A percentile compares a stretch with the other conserved stretches of the same genome.
Evolutionary conservation across 2,113 vertebrate species (phyloP).

Genomic region (Shinisaurus crocodilurus): DNA sequence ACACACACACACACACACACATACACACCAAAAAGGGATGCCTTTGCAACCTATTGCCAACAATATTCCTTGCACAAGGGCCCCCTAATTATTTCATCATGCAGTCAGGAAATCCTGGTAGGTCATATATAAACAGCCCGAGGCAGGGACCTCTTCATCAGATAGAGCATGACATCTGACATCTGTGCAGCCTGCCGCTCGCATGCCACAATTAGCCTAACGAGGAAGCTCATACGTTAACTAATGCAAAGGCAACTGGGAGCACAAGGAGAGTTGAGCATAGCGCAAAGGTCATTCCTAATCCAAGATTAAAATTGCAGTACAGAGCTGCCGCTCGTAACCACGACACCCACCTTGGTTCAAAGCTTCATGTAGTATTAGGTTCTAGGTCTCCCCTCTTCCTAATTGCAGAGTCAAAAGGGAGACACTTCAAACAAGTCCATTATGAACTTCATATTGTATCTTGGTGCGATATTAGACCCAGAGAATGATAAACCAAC

Average conservation of each 20-base stretch:
- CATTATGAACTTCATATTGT: not conserved
- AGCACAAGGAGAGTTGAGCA: constrained; percentile 18
- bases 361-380: rapidly evolving
- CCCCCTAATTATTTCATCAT: constrained; percentile 94
- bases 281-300: constrained; percentile 69
- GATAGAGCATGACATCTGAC: constrained; percentile 88
- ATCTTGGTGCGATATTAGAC: not conserved
- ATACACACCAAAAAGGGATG: constrained; percentile 65
- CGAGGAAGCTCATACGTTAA: constrained; percentile 55
- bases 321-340: not conserved
- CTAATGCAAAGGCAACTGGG: constrained; percentile 54
- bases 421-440: not conserved
- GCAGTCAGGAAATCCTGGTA: constrained; percentile 90
- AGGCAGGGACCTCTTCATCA: constrained; percentile 84
- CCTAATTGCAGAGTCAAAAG: not conserved
- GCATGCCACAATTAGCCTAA: constrained; percentile 65
- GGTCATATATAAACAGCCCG: constrained; percentile 88
- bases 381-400: not conserved
- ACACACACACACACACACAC: not conserved
- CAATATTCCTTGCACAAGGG: constrained; percentile 76
- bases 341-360: not conserved
- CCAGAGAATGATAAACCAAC: not conserved
- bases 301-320: constrained; percentile 47
- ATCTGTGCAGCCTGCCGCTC: constrained; percentile 78
- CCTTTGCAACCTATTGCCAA: constrained; percentile 75